phyloP scores from a whole-genome alignment of 1,140 invertebrate species.

The Papilio xuthus region DNA sequence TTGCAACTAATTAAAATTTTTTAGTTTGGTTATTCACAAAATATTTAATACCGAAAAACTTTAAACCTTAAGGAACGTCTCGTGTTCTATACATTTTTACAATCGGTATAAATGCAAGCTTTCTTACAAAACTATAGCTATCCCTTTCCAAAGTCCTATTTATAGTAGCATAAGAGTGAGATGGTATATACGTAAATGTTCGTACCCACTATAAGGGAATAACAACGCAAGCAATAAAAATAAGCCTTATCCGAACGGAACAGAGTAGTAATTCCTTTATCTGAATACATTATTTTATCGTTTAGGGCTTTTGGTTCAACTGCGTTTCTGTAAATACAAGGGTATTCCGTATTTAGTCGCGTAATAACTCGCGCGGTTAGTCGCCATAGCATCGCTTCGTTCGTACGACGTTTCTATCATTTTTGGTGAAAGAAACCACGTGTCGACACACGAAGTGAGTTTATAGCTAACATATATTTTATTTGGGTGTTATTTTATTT shows the following conservation, averaged over 20 bases:
- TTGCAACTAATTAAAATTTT: neutral
- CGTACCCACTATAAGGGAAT: conserved; percentile 55
- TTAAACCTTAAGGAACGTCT: conserved; percentile 24
- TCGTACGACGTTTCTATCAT: neutral
- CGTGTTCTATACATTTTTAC: conserved; percentile 35
- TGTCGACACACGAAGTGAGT: conserved; percentile 38
- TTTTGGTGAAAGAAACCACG: conserved; percentile 34
- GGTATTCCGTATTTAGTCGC: conserved; percentile 52
- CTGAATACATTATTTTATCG: conserved; percentile 53
- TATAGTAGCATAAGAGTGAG: conserved; percentile 51
- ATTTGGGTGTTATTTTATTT: conserved; percentile 18
- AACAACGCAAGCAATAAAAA: conserved; percentile 38
- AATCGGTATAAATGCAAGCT: conserved; percentile 54
- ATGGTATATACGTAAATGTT: conserved; percentile 54
- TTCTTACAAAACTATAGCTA: conserved; percentile 44
- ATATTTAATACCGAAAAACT: neutral
- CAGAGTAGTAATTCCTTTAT: conserved; percentile 53
- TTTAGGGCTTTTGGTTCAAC: conserved; percentile 54
- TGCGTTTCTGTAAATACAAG: conserved; percentile 54
- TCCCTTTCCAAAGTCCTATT: conserved; percentile 48
- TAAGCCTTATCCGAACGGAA: conserved; percentile 45
- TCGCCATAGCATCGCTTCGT: conserved; percentile 44
- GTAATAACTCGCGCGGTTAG: conserved; percentile 46
- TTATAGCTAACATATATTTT: neutral
- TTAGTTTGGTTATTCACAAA: neutral